Base-by-base conservation (phyloP, 2,888 invertebrate species). In the Ptilodon capucinus region DNA sequence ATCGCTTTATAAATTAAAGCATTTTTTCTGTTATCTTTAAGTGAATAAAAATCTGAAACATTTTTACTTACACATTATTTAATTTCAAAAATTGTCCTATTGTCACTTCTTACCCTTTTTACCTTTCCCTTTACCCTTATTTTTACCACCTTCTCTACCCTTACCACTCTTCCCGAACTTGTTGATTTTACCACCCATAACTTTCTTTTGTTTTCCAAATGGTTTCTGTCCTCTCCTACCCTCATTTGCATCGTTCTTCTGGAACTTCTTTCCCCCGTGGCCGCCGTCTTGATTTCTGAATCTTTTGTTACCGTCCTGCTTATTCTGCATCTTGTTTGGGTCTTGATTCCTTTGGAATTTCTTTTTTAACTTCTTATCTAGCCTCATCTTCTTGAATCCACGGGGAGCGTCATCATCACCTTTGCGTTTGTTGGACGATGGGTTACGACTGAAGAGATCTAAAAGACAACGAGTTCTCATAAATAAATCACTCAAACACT, bases 361-460 rank as follows among this genome's bases (percentile, higher is more conserved):
- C 64, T 86, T 87, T 56, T 84, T 72, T 1, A 83, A 47, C 60
- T 86, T 90, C 47, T 82, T 88, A 49, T 91, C 89, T 48, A 89
- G 64, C 40, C 88, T 71, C 84, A 89, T 84, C 54, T 88, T 91
- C 51, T 91, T 91, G 60, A 88, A 87, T 1, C 90, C 90, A 45
- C 91, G 71, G 0, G 79, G 73, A 30, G 76, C 72, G 41, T 80
- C 81, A 32, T 83, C 85, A 5, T 77, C 84, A 0, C 75, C 55
- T 65, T 83, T 89, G 1, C 89, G 71, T 62, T 90, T 90, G 25
- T 78, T 81, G 6, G 77, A 56, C 9, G 77, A 57, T 7, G 78
- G 65, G 34, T 81, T 70, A 58, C 72, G 70, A 45, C 76, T 78
- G 60, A 91, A 91, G 2, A 91, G 77, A 76, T 91, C 91, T 88